Percentiles rank a stretch among this genome's conserved stretches.
phyloP scores from a whole-genome alignment of 2,113 vertebrate genomes.

The Gambusia affinis region DNA sequence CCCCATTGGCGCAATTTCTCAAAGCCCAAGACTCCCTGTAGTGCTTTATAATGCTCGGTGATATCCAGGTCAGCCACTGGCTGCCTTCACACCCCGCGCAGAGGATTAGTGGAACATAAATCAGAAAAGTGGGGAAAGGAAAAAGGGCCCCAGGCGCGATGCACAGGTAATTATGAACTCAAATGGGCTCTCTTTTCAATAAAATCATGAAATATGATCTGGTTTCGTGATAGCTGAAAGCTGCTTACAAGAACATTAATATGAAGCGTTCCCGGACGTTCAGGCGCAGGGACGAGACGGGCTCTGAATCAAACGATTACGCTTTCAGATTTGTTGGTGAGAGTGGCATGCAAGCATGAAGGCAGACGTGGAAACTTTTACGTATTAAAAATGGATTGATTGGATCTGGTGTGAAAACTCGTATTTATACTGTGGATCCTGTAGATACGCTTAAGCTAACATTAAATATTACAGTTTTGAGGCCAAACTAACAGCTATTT shows the following conservation, averaged over 20 bases:
- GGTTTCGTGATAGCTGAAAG: slow-evolving; percentile 57
- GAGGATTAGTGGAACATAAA: slow-evolving; percentile 75
- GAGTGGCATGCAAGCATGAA: neutral
- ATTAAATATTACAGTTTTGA: too few relatives aligned
- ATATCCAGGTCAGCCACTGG: slow-evolving; percentile 67
- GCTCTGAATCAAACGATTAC: slow-evolving; percentile 16
- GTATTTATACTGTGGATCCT: too few relatives aligned
- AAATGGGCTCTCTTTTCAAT: slow-evolving; percentile 74
- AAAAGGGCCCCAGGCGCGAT: slow-evolving; percentile 68
- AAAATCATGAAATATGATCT: slow-evolving; percentile 73
- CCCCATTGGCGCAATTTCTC: slow-evolving; percentile 43
- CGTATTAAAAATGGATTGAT: neutral
- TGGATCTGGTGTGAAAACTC: too few relatives aligned
- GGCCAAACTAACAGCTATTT: too few relatives aligned
- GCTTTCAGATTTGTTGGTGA: neutral
- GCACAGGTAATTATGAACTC: slow-evolving; percentile 75
- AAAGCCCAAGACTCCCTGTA: slow-evolving; percentile 45
- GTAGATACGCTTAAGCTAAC: too few relatives aligned
- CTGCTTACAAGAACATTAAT: slow-evolving; percentile 64
- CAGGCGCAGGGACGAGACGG: slow-evolving; percentile 19
- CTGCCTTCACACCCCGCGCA: slow-evolving; percentile 39
- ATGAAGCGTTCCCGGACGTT: slow-evolving; percentile 40
- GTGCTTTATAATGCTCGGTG: slow-evolving; percentile 57
- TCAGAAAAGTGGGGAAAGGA: slow-evolving; percentile 55
- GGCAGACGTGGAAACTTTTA: slow-evolving; percentile 14